phyloP scores from a whole-genome alignment of 2,113 vertebrate species.

The Physeter macrocephalus region DNA sequence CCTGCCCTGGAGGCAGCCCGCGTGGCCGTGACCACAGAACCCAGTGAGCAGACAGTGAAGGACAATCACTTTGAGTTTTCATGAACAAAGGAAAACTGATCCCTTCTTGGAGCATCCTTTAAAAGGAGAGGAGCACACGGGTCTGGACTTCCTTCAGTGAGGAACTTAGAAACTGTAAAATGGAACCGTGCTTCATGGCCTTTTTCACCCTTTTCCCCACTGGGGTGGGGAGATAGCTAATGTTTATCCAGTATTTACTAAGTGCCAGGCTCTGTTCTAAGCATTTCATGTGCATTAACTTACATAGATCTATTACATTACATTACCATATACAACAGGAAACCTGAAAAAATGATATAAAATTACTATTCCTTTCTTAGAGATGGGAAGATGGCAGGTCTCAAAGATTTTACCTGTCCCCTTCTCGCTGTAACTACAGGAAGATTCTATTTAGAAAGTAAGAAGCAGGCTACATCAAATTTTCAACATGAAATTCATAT shows the following conservation, averaged over 20 bases:
- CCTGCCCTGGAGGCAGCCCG: too few species aligned
- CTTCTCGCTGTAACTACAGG: neutral
- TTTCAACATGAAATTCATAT: neutral
- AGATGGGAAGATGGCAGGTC: neutral
- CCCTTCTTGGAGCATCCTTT: neutral
- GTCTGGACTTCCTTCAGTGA: neutral
- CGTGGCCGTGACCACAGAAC: neutral
- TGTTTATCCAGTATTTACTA: neutral
- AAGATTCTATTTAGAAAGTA: neutral
- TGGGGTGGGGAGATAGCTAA: neutral
- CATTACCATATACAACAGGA: neutral
- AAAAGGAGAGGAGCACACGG: neutral
- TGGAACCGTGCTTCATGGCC: too few species aligned
- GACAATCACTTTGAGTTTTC: neutral
- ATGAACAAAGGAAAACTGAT: neutral
- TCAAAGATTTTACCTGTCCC: neutral
- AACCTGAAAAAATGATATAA: neutral
- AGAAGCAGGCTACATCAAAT: neutral
- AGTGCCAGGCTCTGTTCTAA: neutral
- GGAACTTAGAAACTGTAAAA: neutral
- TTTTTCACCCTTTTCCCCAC: neutral
- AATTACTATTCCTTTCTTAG: neutral
- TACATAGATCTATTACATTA: neutral
- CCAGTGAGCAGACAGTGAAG: neutral
- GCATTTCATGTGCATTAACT: neutral